Percentiles rank a stretch among this genome's conserved stretches.
phyloP scores from a whole-genome alignment of 2,797 vertebrate genomes.

The Chaunax sp. region DNA sequence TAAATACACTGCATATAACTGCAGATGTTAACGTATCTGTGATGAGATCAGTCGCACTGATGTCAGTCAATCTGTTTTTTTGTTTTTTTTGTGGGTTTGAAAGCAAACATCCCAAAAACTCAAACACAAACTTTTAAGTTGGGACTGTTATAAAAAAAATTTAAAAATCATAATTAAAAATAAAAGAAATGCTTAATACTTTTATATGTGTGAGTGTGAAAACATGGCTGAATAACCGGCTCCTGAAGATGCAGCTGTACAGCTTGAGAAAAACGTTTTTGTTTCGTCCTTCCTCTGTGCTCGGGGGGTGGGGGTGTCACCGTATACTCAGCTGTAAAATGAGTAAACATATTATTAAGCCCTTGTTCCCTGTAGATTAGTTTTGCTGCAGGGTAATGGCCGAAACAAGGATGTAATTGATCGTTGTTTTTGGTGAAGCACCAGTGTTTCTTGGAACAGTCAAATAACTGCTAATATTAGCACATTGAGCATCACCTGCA shows the following conservation, averaged over 20 bases:
- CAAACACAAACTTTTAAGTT: too few relatives aligned
- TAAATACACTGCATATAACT: background rate
- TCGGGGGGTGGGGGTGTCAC: background rate
- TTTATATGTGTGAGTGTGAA: background rate
- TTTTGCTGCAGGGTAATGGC: slow-evolving; percentile 56
- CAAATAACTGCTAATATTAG: slow-evolving; percentile 57
- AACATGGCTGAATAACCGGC: background rate
- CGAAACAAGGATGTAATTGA: slow-evolving; percentile 61
- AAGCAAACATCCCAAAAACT: too few relatives aligned
- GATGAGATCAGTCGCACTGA: background rate
- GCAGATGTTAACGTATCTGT: background rate
- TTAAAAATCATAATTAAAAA: background rate
- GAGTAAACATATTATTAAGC: slow-evolving; percentile 55
- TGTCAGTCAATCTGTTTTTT: too few relatives aligned
- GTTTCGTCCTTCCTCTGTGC: slow-evolving; percentile 15
- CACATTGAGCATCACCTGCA: slow-evolving; percentile 40
- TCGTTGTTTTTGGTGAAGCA: slow-evolving; percentile 60
- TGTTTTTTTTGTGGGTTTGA: too few relatives aligned
- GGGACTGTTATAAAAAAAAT: background rate
- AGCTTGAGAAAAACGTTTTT: slow-evolving; percentile 20
- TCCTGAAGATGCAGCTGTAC: slow-evolving; percentile 13
- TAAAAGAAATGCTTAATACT: background rate
- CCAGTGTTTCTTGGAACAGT: slow-evolving; percentile 46
- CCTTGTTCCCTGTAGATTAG: slow-evolving; percentile 53
- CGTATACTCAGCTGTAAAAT: slow-evolving; percentile 35